Base-by-base conservation (phyloP, 2,113 vertebrate genomes). In the Podarcis cretensis region DNA sequence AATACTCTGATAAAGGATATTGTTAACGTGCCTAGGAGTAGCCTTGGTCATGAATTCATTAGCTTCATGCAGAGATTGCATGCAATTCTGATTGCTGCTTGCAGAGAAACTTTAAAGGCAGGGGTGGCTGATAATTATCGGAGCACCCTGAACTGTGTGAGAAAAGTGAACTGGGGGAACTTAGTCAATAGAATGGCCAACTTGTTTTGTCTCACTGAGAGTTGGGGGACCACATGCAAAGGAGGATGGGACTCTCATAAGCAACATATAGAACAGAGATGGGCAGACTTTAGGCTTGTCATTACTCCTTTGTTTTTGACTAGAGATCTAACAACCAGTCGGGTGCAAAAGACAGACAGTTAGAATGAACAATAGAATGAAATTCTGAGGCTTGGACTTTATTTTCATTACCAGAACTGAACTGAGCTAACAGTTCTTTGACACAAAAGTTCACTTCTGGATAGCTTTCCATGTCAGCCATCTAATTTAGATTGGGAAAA, bases 41-140 rank as follows among this genome's bases (percentile, higher is more conserved):
- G 1, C 93, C 91, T 90, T 95, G 94, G 91, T 95, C 89, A 92
- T 95, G 90, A 93, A 93, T 95, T 96, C 93, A 94, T 96, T 96
- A 94, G 93, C 92, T 96, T 92, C 88, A 91, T 91, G 90, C 90
- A 94, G 94, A 93, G 92, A 93, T 90, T 1, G n/a, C 91, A 43
- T 95, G 92, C 91, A 95, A 94, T 96, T 95, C 87, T 93, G 89
- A 93, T 92, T 95, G 91, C 92, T 94, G 83, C 93, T 96, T 94
- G 92, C 95, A 93, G 94, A 90, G 92, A 91, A 94, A 94, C 91
- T 86, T 95, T 92, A 83, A 66, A 87, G 91, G 78, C 85, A 85
- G 79, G 89, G 92, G 89, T 89, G 65, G 88, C 71, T 16, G 12
- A 68, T 95, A 93, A 95, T 96, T 93, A 94, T 84, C 18, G 78